Base-by-base conservation (phyloP, 2,888 invertebrate species). In the Caenorhabditis sp. region DNA sequence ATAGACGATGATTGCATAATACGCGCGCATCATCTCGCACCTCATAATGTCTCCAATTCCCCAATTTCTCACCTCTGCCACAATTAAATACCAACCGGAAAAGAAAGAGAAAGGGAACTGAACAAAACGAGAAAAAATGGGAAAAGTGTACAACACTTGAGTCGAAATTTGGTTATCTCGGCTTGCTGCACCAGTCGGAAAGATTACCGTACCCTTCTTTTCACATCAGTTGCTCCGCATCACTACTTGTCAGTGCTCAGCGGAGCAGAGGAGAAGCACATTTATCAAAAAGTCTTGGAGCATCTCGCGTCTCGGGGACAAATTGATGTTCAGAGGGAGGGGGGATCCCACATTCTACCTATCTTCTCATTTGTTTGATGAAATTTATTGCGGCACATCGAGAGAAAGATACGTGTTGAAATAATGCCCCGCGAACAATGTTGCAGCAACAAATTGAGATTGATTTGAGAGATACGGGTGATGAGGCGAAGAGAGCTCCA, bases 1-100 rank as follows among this genome's bases (percentile, higher is more conserved):
- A 66, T 48, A 53, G 56, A 72, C 35, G 70, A 65, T 55, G 75
- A 75, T 75, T 75, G 65, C 75, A 75, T 75, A 75, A 75, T 68
- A 66, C 61, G 61, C 73, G 52, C 70, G 43, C 70, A 70, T 70
- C 70, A 72, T 72, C 72, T 46, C 65, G 68, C 75, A 75, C 75
- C 62, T 75, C 68, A 75, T 75, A 68, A 68, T 62, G 41, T 68
- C 56, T 35, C 50, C 22, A 48, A 37, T 48, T 20, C 48, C 37
- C 27, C 22, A 8, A 11, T 50, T 35, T 30, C 32, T 56, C 35
- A 59, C 55, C 35, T 43, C 41, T 7, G 15, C 15, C 15, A 39
- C 65, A 65, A 70, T 70, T 70, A n/a, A n/a, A n/a, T n/a, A 70
- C 70, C 59, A 45, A 66, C 27, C 48, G 39, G 30, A 15, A 41